Percentiles rank a stretch among this genome's conserved stretches.
Conservation (phyloP, 1,140 invertebrate species). For the Melitaea cinxia region DNA sequence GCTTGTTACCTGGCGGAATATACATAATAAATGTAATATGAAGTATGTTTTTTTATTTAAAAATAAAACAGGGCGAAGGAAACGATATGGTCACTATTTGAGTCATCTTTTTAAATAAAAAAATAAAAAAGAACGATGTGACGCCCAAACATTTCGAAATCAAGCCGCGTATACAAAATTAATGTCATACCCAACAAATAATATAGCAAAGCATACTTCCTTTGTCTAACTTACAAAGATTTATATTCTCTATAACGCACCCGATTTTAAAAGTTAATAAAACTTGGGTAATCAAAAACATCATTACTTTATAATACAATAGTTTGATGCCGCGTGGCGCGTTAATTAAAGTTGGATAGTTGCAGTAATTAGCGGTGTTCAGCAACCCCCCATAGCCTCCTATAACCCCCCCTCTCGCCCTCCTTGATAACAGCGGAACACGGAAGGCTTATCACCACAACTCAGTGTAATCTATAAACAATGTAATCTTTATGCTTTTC, state of each 20-base stretch:
- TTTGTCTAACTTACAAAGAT: background rate
- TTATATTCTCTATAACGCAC: background rate
- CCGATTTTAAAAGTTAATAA: constrained; percentile 2
- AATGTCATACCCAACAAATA: too few species aligned
- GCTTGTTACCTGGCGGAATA: background rate
- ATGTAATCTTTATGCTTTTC: constrained; percentile 33
- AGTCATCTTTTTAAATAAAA: too few species aligned
- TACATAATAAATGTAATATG: too few species aligned
- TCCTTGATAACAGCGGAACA: constrained; percentile 45
- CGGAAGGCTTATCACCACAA: constrained; percentile 44
- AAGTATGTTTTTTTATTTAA: too few species aligned
- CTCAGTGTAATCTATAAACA: constrained; percentile 25
- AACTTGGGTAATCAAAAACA: constrained; percentile 7
- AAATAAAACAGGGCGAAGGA: too few species aligned
- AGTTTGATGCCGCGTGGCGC: constrained; percentile 23
- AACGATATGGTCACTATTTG: too few species aligned
- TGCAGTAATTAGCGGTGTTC: constrained; percentile 46
- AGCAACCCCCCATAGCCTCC: constrained; percentile 7
- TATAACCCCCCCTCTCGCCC: constrained; percentile 11
- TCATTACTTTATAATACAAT: constrained; percentile 16
- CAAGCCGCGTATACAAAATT: too few species aligned
- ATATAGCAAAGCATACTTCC: too few species aligned
- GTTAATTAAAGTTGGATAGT: constrained; percentile 45
- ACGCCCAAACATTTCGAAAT: too few species aligned
- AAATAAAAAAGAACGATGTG: too few species aligned